Conservation (phyloP, 2,888 invertebrate genomes). For the Octodonta nipae region DNA sequence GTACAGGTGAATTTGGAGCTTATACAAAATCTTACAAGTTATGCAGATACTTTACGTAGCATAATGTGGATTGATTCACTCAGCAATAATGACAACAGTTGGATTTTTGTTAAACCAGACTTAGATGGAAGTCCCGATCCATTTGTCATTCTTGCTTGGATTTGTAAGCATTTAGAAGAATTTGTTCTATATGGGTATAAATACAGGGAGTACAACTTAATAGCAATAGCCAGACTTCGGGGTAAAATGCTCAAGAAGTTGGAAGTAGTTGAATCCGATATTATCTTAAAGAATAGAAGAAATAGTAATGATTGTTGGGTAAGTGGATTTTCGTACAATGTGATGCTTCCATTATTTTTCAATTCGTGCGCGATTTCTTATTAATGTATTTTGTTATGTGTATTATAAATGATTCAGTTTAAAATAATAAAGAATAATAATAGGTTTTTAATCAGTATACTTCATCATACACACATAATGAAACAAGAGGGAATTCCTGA, state of each 20-base stretch:
- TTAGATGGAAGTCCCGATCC: conserved; percentile 38
- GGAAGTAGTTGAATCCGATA: conserved; percentile 43
- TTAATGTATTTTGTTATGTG: no score
- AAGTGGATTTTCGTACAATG: no score
- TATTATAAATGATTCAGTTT: no score
- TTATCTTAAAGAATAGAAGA: conserved; percentile 20
- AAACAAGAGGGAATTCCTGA: no score
- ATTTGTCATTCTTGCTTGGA: conserved; percentile 53
- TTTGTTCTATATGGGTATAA: conserved; percentile 45
- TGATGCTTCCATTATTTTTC: no score
- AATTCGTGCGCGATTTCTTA: no score
- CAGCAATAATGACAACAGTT: conserved; percentile 22
- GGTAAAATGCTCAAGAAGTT: conserved; percentile 42
- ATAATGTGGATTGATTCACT: conserved; percentile 49
- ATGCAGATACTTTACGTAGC: conserved; percentile 41
- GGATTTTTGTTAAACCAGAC: conserved; percentile 23
- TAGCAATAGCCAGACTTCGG: conserved; percentile 51
- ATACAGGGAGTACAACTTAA: conserved; percentile 47
- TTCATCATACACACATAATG: no score
- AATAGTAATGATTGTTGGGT: not conserved
- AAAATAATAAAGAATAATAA: not conserved
- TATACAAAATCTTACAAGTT: conserved; percentile 43
- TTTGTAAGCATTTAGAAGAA: conserved; percentile 45
- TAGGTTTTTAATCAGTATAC: not conserved
- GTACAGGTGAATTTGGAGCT: conserved; percentile 42